Conservation (phyloP, 2,797 vertebrate genomes). For the Pangasius krempfi region DNA sequence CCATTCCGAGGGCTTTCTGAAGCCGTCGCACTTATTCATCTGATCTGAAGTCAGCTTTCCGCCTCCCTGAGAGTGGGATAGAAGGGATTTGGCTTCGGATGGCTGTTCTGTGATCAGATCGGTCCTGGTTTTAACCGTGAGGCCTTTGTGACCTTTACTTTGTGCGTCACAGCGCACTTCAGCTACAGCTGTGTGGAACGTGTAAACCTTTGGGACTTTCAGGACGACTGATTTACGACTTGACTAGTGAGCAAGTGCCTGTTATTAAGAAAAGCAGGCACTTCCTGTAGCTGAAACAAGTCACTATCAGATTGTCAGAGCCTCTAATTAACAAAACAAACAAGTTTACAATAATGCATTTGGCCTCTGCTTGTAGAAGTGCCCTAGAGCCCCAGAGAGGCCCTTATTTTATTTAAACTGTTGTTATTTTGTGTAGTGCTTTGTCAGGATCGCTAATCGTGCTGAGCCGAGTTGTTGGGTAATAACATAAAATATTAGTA, state of each 20-base stretch:
- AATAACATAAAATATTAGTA: neutral
- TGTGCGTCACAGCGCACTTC: neutral
- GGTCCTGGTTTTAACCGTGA: neutral
- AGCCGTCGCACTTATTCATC: neutral
- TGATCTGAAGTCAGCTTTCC: neutral
- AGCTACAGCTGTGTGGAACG: too few relatives aligned
- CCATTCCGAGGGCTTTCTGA: neutral
- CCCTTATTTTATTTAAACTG: neutral
- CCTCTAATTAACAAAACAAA: conserved; percentile 16
- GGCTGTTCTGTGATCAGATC: neutral
- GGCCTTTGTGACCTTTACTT: neutral
- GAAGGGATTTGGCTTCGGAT: too few relatives aligned
- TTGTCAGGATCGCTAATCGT: neutral
- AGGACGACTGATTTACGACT: neutral
- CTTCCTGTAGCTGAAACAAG: conserved; percentile 1
- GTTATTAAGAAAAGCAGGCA: conserved; percentile 23
- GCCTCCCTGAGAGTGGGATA: neutral
- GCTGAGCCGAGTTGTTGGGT: too few relatives aligned
- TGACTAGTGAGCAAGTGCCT: neutral
- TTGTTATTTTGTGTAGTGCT: neutral
- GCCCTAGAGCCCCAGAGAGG: neutral
- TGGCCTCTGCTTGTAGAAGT: neutral
- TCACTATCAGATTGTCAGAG: conserved; percentile 12
- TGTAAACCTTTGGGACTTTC: neutral
- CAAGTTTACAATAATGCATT: neutral